Percentiles rank a stretch among this genome's conserved stretches.
Conservation (phyloP, 2,888 invertebrate genomes). For the Craniophora ligustri region DNA sequence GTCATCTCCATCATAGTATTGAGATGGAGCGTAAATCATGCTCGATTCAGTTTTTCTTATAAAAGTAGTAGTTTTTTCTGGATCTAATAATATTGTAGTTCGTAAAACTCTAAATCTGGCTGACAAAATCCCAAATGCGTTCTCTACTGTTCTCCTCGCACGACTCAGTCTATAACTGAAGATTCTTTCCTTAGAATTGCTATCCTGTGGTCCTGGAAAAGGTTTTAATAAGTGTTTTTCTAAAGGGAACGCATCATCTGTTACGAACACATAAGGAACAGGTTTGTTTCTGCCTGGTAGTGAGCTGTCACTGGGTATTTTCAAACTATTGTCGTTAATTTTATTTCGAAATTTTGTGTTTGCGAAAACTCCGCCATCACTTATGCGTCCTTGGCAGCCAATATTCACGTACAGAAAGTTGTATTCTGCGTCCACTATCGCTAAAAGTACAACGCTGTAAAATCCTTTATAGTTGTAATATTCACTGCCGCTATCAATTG, state of each 20-base stretch:
- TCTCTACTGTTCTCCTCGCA: conserved; percentile 49
- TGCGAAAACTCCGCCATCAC: conserved; percentile 49
- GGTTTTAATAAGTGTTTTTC: conserved; percentile 38
- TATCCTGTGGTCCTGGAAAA: conserved; percentile 46
- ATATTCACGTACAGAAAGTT: conserved; percentile 40
- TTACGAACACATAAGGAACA: conserved; percentile 47
- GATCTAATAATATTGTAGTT: conserved; percentile 46
- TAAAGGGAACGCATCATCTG: conserved; percentile 49
- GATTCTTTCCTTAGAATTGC: conserved; percentile 46
- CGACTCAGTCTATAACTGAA: conserved; percentile 48
- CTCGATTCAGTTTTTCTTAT: conserved; percentile 30
- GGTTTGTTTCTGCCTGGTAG: conserved; percentile 38
- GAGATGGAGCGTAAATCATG: conserved; percentile 44
- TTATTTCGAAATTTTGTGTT: conserved; percentile 35
- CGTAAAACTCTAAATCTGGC: conserved; percentile 45
- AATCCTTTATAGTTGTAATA: conserved; percentile 43
- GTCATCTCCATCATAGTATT: conserved; percentile 44
- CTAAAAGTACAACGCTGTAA: conserved; percentile 40
- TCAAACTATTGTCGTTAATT: conserved; percentile 37
- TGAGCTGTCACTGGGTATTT: conserved; percentile 25
- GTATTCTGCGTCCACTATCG: conserved; percentile 38
- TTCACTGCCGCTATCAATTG: conserved; percentile 29
- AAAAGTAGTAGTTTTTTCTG: conserved; percentile 48
- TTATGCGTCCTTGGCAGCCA: conserved; percentile 47
- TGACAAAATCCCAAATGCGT: conserved; percentile 45